Evolutionary conservation across 2,888 invertebrate genomes (phyloP).

Genomic region (Sminthurides aquaticus): DNA sequence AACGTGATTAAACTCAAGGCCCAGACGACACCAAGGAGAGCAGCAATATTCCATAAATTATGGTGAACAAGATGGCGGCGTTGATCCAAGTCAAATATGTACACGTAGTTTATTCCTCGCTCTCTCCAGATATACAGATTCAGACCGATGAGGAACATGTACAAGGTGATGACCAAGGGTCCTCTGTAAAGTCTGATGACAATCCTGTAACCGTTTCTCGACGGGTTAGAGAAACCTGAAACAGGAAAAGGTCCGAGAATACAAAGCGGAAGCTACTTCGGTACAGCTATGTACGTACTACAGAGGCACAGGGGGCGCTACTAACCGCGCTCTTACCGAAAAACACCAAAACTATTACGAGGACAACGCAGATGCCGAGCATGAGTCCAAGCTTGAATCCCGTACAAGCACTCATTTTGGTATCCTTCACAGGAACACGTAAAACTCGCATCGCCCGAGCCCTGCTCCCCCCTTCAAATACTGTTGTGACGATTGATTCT

Average conservation of each 20-base stretch:
- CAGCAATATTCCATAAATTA: slow-evolving; percentile 15
- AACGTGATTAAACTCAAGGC: slow-evolving; percentile 7
- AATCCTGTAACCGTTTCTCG: not conserved
- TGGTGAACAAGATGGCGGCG: slow-evolving; percentile 9
- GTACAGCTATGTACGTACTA: no score
- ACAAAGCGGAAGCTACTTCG: no score
- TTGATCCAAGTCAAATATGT: slow-evolving; percentile 13
- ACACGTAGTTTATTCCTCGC: slow-evolving; percentile 8
- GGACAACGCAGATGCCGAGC: slow-evolving; percentile 3
- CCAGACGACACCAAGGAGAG: slow-evolving; percentile 13
- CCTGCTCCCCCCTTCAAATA: slow-evolving; percentile 9
- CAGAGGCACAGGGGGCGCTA: no score
- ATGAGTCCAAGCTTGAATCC: slow-evolving; percentile 15
- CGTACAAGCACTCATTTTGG: slow-evolving; percentile 11
- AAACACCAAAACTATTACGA: slow-evolving; percentile 2
- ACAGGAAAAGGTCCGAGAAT: not conserved
- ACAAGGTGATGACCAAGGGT: slow-evolving; percentile 1
- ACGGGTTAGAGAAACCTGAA: not conserved
- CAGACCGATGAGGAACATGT: slow-evolving; percentile 8
- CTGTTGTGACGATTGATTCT: slow-evolving; percentile 5
- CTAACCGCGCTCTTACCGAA: no score
- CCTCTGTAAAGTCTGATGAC: slow-evolving; percentile 12
- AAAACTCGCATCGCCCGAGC: slow-evolving; percentile 16
- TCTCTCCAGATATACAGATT: slow-evolving; percentile 9
- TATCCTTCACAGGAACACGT: not conserved